Conservation (phyloP, 2,888 invertebrate genomes). For the Tenthredo amoena region DNA sequence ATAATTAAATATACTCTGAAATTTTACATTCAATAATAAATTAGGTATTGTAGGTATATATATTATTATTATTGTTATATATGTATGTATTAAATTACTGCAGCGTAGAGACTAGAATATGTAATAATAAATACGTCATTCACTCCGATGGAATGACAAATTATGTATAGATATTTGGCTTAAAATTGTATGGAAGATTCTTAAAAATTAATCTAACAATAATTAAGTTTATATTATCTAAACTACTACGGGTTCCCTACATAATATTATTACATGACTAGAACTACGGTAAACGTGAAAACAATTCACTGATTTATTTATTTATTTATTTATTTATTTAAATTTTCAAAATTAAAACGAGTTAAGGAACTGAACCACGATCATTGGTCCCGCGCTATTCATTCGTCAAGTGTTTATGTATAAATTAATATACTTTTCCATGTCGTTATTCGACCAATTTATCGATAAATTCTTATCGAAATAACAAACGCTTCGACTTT, state of each 20-base stretch:
- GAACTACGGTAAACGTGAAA: neutral
- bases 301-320: neutral
- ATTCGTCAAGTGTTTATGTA: neutral
- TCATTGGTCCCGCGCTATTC: conserved; percentile 15
- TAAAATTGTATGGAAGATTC: conserved; percentile 1
- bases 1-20: neutral
- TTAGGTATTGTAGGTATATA: neutral
- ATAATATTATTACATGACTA: conserved; percentile 5
- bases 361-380: neutral
- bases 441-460: neutral
- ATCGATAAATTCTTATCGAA: neutral
- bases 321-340: neutral
- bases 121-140: neutral
- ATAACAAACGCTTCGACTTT: neutral
- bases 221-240: neutral
- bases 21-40: neutral
- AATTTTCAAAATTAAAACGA: neutral
- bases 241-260: neutral
- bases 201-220: neutral
- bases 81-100: neutral
- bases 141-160: neutral
- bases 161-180: neutral
- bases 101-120: neutral
- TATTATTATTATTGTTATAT: too few species aligned
- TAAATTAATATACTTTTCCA: neutral